These are phyloP conservation scores for Akabosia matsudoensis DNA, from an alignment of 1,140 invertebrate genomes.

Conservation along the genomic window DNA sequence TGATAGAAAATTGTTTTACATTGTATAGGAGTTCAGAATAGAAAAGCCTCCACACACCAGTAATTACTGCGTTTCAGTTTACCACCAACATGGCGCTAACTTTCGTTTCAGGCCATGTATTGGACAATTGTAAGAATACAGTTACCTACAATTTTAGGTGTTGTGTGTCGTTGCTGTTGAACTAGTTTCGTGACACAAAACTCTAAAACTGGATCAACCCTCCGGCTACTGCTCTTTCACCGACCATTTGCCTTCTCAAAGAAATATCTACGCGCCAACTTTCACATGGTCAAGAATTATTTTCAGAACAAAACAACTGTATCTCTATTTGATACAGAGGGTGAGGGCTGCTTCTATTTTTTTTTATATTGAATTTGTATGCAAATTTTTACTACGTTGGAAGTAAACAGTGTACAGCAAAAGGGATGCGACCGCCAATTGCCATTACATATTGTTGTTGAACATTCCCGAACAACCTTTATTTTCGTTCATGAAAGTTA, in stretches of 20 bases:
- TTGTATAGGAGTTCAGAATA: no score
- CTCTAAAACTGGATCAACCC: slow-evolving; percentile 1
- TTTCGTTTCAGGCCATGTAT: not conserved
- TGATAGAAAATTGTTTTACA: not conserved
- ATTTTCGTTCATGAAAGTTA: no score
- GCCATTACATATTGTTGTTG: no score
- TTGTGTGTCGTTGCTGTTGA: not conserved
- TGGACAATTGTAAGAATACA: not conserved
- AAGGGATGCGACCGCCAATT: not conserved
- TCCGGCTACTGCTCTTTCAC: not conserved
- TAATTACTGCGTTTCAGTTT: not conserved
- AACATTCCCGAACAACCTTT: no score
- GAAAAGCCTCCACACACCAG: no score
- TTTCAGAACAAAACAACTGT: no score
- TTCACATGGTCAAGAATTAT: no score
- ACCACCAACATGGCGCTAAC: not conserved
- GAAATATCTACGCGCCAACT: no score
- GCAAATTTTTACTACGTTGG: not conserved
- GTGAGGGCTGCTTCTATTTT: no score
- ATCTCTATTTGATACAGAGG: no score
- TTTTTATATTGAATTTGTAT: not conserved
- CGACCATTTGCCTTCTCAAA: not conserved
- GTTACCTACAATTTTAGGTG: not conserved
- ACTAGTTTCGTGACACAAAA: not conserved
- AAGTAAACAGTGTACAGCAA: not conserved